Conservation (phyloP, 2,113 vertebrate genomes). For the Leptodactylus fuscus region DNA sequence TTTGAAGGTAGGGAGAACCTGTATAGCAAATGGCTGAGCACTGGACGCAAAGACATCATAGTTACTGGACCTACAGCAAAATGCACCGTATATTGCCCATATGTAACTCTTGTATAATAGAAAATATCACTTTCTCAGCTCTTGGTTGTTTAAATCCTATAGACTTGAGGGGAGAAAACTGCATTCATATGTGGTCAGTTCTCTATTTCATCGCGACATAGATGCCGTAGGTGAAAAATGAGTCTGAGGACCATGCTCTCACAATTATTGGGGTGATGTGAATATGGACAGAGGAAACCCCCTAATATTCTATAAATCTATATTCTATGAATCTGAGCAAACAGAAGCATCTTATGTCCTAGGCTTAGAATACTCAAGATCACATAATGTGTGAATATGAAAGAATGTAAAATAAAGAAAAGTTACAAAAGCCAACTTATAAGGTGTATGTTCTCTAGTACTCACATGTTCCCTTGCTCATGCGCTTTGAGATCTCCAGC, state of each 20-base stretch:
- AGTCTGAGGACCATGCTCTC: neutral
- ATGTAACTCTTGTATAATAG: too few relatives aligned
- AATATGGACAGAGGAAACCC: neutral
- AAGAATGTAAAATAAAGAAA: neutral
- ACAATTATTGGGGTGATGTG: neutral
- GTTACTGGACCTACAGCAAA: too few relatives aligned
- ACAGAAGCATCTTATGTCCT: neutral
- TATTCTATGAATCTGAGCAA: too few relatives aligned
- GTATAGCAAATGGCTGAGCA: too few relatives aligned
- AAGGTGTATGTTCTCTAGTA: slow-evolving; percentile 13
- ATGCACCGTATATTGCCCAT: too few relatives aligned
- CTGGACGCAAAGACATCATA: too few relatives aligned
- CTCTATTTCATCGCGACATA: neutral
- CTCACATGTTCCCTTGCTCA: slow-evolving; percentile 73
- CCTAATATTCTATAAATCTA: neutral
- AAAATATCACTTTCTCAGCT: too few relatives aligned
- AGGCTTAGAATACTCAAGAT: neutral
- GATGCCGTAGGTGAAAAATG: neutral
- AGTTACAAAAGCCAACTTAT: neutral
- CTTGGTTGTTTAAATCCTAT: too few relatives aligned
- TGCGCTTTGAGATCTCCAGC: slow-evolving; percentile 79
- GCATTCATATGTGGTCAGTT: too few relatives aligned
- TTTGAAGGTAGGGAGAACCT: too few relatives aligned
- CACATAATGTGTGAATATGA: neutral
- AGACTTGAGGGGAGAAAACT: too few relatives aligned